These are phyloP conservation scores for Epirrhoe alternata DNA, from an alignment of 2,888 invertebrate species.

Conservation along the genomic window DNA sequence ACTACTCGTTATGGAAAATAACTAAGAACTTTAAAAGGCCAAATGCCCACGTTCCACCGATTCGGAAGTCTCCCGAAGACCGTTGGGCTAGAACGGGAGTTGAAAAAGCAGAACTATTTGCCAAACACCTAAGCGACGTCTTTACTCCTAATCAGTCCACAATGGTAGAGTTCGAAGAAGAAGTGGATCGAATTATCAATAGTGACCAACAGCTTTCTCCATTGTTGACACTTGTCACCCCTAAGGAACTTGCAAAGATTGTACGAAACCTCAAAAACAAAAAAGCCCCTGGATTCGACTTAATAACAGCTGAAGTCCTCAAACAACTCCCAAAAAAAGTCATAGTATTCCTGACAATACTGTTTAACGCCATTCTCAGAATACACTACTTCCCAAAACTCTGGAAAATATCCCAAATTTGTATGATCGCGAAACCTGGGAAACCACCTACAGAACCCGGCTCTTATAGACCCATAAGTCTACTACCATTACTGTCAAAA, in stretches of 20 bases:
- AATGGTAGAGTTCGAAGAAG: neutral
- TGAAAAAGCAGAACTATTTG: constrained; percentile 1
- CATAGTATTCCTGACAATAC: neutral
- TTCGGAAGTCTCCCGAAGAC: too few relatives aligned
- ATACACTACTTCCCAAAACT: neutral
- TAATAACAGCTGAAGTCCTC: neutral
- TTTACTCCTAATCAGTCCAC: neutral
- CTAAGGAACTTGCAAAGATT: neutral
- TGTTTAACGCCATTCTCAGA: constrained; percentile 1
- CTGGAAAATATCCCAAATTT: neutral
- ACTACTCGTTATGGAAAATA: too few relatives aligned
- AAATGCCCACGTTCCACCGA: too few relatives aligned
- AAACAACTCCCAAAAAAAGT: too few relatives aligned
- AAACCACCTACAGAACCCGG: neutral
- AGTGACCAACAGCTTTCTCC: neutral
- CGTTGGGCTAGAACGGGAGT: too few relatives aligned
- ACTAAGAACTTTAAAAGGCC: too few relatives aligned
- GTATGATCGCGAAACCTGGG: neutral
- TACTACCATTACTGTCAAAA: neutral
- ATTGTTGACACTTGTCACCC: neutral
- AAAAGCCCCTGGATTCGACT: neutral
- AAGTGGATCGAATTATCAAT: neutral
- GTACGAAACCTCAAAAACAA: neutral
- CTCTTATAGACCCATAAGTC: neutral
- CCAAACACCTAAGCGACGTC: neutral